These are phyloP conservation scores for Apeltes quadracus DNA, from an alignment of 2,113 vertebrate species.

Conservation along the genomic window DNA sequence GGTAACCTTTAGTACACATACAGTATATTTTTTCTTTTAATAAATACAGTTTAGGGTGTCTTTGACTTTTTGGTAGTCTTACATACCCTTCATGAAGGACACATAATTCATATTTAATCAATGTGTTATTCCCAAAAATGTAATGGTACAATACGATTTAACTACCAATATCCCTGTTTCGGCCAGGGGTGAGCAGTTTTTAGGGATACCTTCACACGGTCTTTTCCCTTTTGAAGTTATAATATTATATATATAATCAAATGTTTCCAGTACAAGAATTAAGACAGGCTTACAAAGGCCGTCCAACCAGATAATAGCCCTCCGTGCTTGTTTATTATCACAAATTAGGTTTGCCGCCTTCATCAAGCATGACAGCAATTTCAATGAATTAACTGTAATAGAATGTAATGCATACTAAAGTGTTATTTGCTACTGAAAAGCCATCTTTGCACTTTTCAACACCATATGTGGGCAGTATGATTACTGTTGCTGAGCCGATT, in stretches of 20 bases:
- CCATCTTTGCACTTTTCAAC: conserved; percentile 3
- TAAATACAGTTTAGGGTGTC: not conserved
- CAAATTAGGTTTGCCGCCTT: not conserved
- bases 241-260: no score
- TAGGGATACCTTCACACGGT: not conserved
- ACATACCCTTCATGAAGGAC: not conserved
- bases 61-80: not conserved
- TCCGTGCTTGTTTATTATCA: conserved; percentile 10
- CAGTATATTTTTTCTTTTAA: not conserved
- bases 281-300: not conserved
- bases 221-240: not conserved
- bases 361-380: not conserved
- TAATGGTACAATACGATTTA: not conserved
- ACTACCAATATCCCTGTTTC: not conserved
- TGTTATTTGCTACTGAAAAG: conserved; percentile 21
- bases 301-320: not conserved
- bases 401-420: conserved; percentile 10
- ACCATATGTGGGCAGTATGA: conserved; percentile 8
- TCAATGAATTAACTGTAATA: conserved; percentile 16
- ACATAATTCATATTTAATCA: not conserved
- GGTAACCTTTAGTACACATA: not conserved
- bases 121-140: not conserved
- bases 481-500: conserved; percentile 29
- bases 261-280: not conserved
- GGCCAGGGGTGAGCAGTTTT: not conserved